Conservation (phyloP, 2,888 invertebrate species). For the Tipula helvola region DNA sequence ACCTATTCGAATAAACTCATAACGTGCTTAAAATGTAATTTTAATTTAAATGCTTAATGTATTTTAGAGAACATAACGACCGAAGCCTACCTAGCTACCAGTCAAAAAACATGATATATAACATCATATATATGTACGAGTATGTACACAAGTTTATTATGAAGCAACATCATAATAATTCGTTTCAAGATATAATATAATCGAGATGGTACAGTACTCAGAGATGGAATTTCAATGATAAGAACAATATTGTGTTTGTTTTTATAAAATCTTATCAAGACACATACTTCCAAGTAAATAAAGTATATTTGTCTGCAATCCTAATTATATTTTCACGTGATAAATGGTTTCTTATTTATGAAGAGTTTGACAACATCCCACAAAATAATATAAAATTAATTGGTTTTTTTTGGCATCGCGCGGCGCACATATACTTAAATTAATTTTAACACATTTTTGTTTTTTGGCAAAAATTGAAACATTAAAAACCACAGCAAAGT, state of each 20-base stretch:
- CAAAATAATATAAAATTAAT: neutral
- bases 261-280: neutral
- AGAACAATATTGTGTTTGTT: neutral
- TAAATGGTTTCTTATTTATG: neutral
- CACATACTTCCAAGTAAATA: neutral
- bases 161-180: neutral
- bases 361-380: neutral
- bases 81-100: too few species aligned
- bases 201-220: neutral
- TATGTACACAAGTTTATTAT: neutral
- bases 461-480: neutral
- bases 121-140: neutral
- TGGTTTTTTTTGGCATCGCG: neutral
- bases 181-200: neutral
- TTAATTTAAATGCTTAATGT: too few species aligned
- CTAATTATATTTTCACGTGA: neutral
- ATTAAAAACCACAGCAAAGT: neutral
- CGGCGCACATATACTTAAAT: neutral
- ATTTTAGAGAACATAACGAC: too few species aligned
- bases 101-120: neutral
- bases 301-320: neutral
- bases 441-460: neutral
- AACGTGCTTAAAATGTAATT: neutral
- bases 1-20: neutral
- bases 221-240: neutral